Evolutionary conservation across 1,140 invertebrate genomes (phyloP), one percentile per base, ranked within the genome.

Genomic region (Aphis craccivora): DNA sequence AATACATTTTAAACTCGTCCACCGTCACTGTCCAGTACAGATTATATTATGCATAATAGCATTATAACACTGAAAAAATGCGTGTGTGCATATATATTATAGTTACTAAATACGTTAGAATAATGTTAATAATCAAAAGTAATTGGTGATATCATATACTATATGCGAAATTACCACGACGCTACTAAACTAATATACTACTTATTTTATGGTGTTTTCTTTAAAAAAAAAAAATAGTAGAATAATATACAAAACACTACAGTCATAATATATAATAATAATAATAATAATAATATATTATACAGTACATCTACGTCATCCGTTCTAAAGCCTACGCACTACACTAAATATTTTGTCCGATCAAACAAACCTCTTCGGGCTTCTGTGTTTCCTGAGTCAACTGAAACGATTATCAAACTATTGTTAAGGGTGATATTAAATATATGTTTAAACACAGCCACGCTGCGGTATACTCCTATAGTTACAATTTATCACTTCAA

Each of bases 341-440:
- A 93, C 87, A 9, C 89, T 90, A 88, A 83, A 90, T 93, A 84
- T 51, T 83, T 92, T 91, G 25, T 86, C 60, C 45, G 83, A 48
- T 87, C 81, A 87, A 51, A 94, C 89, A 91, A 94, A 94, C 93
- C 90, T 87, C 91, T n/a, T 93, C 91, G 81, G 91, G 76, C 91
- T 93, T 93, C 91, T 93, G 91, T 25, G 91, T 86, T 93, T 93
- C 91, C 91, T 51, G 37, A 93, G 81, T 84, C 91, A 86, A 93
- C 91, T 93, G 91, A 93, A 93, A 93, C 51, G 20, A 86, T 93
- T 93, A 93, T 93, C 81, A 93, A 86, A 86, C 91, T 84, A 86
- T 53, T 83, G 81, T 93, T 93, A 93, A 84, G 48, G 81, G 45
- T 23, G 37, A 40, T 55, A 67, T 67, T 67, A 30, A 18, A 22